phyloP scores from a whole-genome alignment of 2,888 invertebrate genomes.

The Synanthedon vespiformis region DNA sequence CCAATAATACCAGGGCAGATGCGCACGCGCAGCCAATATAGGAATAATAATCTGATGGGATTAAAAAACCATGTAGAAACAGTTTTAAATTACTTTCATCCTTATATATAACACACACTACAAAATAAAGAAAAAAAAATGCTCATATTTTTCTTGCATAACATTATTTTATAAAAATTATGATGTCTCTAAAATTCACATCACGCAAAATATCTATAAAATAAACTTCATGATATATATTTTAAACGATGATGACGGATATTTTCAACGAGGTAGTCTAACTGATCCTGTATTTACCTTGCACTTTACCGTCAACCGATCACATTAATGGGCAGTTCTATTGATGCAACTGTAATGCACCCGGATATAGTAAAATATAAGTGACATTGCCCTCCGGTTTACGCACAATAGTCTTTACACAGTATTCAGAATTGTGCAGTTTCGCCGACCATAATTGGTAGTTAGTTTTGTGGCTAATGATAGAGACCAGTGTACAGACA shows the following conservation, averaged over 20 bases:
- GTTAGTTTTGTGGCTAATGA: slow-evolving; percentile 35
- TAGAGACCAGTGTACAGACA: slow-evolving; percentile 22
- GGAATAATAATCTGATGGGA: too few species aligned
- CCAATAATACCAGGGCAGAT: too few species aligned
- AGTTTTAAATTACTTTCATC: too few species aligned
- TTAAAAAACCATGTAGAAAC: too few species aligned
- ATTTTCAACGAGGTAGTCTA: not conserved
- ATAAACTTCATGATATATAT: too few species aligned
- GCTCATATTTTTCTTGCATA: too few species aligned
- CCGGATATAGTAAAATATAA: slow-evolving; percentile 16
- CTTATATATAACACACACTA: too few species aligned
- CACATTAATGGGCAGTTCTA: not conserved
- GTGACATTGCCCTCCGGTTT: slow-evolving; percentile 31
- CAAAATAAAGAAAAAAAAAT: too few species aligned
- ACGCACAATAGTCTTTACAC: slow-evolving; percentile 22
- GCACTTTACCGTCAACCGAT: not conserved
- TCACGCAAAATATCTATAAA: too few species aligned
- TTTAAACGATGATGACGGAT: not conserved
- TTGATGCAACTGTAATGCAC: not conserved
- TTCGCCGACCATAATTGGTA: slow-evolving; percentile 34
- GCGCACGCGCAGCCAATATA: too few species aligned
- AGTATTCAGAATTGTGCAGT: slow-evolving; percentile 32
- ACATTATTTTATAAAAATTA: too few species aligned
- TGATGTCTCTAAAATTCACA: too few species aligned
- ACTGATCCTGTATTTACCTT: not conserved